A percentile compares a stretch with the other conserved stretches of the same genome.
Conservation (phyloP, 2,113 vertebrate genomes). For the Oreochromis tanganicae region DNA sequence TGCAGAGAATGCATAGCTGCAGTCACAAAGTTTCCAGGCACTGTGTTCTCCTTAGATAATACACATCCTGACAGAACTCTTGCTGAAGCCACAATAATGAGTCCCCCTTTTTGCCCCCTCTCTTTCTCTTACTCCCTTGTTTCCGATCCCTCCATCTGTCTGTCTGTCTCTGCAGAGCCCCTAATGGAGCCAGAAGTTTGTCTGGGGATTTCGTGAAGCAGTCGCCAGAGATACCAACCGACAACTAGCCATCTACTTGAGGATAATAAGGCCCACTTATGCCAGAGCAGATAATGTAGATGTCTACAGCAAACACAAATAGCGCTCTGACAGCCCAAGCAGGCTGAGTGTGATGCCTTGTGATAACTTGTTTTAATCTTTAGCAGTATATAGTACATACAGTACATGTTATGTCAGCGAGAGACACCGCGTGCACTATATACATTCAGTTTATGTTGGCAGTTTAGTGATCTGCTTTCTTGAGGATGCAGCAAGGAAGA, state of each 20-base stretch:
- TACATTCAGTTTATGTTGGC: background rate
- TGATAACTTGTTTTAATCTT: constrained; percentile 24
- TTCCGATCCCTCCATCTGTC: background rate
- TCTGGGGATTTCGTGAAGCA: constrained; percentile 9
- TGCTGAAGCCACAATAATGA: constrained; percentile 32
- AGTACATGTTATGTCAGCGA: background rate
- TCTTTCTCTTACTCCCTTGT: background rate
- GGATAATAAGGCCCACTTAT: constrained; percentile 58
- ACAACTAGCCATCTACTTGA: constrained; percentile 42
- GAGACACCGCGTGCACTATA: background rate
- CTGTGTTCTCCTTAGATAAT: constrained; percentile 31
- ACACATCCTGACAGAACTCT: constrained; percentile 22
- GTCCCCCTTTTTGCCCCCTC: background rate
- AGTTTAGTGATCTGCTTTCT: background rate
- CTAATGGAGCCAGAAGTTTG: constrained; percentile 21
- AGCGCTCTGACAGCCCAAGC: constrained; percentile 15
- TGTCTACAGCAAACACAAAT: constrained; percentile 18
- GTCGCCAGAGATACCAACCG: constrained; percentile 19
- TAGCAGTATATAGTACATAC: background rate
- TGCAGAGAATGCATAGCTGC: background rate
- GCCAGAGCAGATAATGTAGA: constrained; percentile 38
- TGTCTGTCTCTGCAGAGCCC: constrained; percentile 16
- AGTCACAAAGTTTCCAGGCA: constrained; percentile 32
- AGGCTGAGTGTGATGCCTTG: background rate
- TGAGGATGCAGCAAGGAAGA: background rate